Evolutionary conservation across 2,888 invertebrate species (phyloP).

Genomic region (Callosobruchus maculatus): DNA sequence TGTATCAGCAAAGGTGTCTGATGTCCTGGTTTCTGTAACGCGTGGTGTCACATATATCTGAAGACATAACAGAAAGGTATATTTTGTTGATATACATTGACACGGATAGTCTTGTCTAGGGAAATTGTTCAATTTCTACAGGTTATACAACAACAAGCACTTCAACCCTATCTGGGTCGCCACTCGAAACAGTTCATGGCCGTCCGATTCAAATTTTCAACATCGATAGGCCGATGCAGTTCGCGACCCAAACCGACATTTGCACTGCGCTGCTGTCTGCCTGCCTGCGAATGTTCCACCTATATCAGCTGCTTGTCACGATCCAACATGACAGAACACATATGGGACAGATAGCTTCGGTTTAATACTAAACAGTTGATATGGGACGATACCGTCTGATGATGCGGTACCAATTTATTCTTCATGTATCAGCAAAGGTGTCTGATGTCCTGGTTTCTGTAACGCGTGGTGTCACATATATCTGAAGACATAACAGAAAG

Average conservation of each 20-base stretch:
- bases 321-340: background rate
- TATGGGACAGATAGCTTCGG: background rate
- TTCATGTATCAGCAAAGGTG: no score
- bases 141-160: no score
- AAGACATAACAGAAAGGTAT: no score
- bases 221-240: background rate
- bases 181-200: background rate
- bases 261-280: background rate
- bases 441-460: no score
- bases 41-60: no score
- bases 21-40: no score
- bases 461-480: no score
- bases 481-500: no score
- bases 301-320: background rate
- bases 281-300: background rate
- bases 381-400: background rate
- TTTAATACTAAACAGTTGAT: background rate
- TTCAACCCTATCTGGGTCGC: background rate
- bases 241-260: background rate
- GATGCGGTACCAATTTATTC: background rate
- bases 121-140: no score
- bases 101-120: no score
- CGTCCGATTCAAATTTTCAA: background rate
- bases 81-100: no score
- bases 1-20: no score